Conservation (phyloP, 2,113 vertebrate species). For the Morone chrysops region DNA sequence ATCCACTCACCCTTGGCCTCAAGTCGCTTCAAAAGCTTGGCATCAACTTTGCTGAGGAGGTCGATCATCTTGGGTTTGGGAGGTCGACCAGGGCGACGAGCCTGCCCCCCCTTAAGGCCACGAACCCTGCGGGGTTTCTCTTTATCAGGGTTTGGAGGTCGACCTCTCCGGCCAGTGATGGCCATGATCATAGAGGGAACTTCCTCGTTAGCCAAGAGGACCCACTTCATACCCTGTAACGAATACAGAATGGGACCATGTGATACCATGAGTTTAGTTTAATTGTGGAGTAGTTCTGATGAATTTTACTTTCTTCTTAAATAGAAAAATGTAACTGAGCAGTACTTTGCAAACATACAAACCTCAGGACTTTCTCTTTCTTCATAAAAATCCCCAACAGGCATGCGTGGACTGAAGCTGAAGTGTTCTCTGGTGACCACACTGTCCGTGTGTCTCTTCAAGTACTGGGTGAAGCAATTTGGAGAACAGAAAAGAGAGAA, state of each 20-base stretch:
- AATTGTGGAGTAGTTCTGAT: too few species aligned
- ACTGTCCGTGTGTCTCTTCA: conserved; percentile 90
- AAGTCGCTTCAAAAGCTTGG: conserved; percentile 87
- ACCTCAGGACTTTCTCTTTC: conserved; percentile 93
- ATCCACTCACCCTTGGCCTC: conserved; percentile 89
- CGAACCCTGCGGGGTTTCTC: conserved; percentile 83
- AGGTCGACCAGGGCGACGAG: conserved; percentile 89
- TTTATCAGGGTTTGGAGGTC: conserved; percentile 94
- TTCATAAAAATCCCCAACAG: conserved; percentile 97
- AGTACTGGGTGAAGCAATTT: conserved; percentile 83
- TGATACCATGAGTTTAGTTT: too few species aligned
- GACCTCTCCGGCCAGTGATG: conserved; percentile 94
- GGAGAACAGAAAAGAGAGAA: neutral
- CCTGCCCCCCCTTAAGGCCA: conserved; percentile 77
- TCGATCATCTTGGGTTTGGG: conserved; percentile 92
- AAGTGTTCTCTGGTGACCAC: conserved; percentile 93
- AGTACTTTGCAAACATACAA: conserved; percentile 23
- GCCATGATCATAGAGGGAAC: conserved; percentile 96
- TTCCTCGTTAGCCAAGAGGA: conserved; percentile 91
- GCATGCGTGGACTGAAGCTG: conserved; percentile 98
- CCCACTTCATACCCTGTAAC: conserved; percentile 90
- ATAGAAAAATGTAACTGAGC: neutral
- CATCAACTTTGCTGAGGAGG: conserved; percentile 91
- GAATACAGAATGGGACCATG: neutral
- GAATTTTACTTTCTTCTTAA: neutral